These are phyloP conservation scores for Mus pahari DNA, from an alignment of 2,113 vertebrate species.

Conservation along the genomic window DNA sequence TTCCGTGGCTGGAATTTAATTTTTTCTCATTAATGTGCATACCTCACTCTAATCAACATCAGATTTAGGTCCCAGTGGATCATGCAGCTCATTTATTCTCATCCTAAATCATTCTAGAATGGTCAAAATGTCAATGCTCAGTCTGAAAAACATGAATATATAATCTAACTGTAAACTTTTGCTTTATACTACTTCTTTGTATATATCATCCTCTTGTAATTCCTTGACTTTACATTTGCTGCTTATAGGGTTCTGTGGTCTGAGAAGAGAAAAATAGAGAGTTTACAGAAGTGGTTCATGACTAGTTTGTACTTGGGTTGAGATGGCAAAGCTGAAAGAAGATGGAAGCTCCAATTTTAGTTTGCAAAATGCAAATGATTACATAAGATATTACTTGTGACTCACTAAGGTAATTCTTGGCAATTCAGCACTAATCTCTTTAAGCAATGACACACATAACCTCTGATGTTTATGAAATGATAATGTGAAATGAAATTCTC, in stretches of 20 bases:
- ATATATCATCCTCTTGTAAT: not conserved
- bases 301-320: not conserved
- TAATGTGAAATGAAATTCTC: not conserved
- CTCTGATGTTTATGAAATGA: not conserved
- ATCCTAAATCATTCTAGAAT: not conserved
- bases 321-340: not conserved
- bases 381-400: not conserved
- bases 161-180: not conserved
- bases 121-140: not conserved
- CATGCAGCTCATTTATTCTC: not conserved
- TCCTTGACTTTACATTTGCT: not conserved
- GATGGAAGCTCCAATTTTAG: not conserved
- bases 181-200: not conserved
- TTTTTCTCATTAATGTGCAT: conserved; percentile 37
- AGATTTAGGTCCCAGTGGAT: conserved; percentile 11
- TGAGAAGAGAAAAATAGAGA: not conserved
- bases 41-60: not conserved
- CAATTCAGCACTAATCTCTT: not conserved
- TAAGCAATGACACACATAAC: not conserved
- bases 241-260: not conserved
- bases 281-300: not conserved
- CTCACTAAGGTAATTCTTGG: not conserved
- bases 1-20: conserved; percentile 42
- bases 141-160: not conserved
- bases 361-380: not conserved